phyloP scores from a whole-genome alignment of 92 coral and sea anemone species.

The Paramuricea clavata region DNA sequence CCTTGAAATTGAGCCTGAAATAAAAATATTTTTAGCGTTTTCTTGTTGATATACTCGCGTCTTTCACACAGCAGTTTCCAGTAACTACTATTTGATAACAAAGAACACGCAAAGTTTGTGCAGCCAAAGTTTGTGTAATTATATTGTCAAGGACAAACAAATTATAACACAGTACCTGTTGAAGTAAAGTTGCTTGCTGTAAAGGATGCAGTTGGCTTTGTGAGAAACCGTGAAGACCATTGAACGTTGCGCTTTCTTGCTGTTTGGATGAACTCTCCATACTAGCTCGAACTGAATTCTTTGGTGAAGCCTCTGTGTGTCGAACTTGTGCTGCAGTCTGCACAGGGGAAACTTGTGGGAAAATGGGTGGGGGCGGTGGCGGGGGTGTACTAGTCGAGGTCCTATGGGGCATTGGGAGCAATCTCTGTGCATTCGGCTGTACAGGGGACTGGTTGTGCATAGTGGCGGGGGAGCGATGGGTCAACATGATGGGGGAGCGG shows the following conservation, averaged over 20 bases:
- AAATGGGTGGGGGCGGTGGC: conserved; percentile 63
- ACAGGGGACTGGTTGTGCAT: conserved; percentile 57
- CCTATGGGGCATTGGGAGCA: conserved; percentile 59
- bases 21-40: not conserved
- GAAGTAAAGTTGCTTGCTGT: conserved; percentile 96
- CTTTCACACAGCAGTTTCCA: no score
- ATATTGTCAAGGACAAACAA: no score
- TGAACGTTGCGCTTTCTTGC: conserved; percentile 11
- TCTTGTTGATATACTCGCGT: no score
- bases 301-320: conserved; percentile 48
- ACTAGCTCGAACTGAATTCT: not conserved
- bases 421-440: conserved; percentile 71
- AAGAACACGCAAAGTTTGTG: no score
- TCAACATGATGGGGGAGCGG: conserved; percentile 42
- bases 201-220: conserved; percentile 94
- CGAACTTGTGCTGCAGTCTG: conserved; percentile 66
- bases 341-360: conserved; percentile 69
- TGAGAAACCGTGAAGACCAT: conserved; percentile 71
- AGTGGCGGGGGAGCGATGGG: conserved; percentile 79
- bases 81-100: not conserved
- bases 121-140: no score
- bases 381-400: conserved; percentile 69
- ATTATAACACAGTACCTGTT: conserved; percentile 62
- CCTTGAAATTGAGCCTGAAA: conserved; percentile 46
- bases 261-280: conserved; percentile 8